phyloP scores from a whole-genome alignment of 2,113 vertebrate genomes.

The Machaerirhynchus nigripectus region DNA sequence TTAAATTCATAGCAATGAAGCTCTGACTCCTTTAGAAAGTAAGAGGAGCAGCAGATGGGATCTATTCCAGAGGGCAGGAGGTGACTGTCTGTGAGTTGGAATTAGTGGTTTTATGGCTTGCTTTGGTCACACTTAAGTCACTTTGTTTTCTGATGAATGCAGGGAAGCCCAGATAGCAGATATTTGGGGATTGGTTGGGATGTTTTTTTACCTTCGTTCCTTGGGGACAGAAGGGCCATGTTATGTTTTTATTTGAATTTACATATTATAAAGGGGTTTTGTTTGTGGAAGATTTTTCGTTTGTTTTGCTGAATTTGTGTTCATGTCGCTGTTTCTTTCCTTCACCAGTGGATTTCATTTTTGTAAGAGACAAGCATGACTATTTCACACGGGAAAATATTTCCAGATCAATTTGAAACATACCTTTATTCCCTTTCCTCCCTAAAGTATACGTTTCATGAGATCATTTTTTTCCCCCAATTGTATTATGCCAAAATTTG shows the following conservation, averaged over 20 bases:
- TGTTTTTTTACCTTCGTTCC: not conserved
- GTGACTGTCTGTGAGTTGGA: not conserved
- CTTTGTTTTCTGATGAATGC: constrained; percentile 1
- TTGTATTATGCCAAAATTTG: constrained; percentile 38
- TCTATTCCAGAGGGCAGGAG: not conserved
- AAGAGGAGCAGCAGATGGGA: not conserved
- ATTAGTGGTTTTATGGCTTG: constrained; percentile 16
- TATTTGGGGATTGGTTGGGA: not conserved
- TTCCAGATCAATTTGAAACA: constrained; percentile 50
- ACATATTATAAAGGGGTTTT: not conserved
- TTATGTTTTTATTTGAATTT: constrained; percentile 13
- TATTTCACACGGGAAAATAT: constrained; percentile 26
- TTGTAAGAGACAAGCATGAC: not conserved
- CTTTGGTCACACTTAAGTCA: not conserved
- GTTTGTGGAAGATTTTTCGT: not conserved
- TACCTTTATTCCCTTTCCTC: constrained; percentile 57
- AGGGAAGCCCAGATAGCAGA: not conserved
- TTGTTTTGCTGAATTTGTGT: not conserved
- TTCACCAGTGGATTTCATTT: not conserved
- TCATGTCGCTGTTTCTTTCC: not conserved
- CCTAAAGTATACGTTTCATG: constrained; percentile 35
- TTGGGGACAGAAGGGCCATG: not conserved
- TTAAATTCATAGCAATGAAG: not conserved
- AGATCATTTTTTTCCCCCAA: not conserved
- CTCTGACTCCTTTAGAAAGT: not conserved